Evolutionary conservation across 1,140 invertebrate species (phyloP).

Genomic region (Aphelenchoides fujianensis): DNA sequence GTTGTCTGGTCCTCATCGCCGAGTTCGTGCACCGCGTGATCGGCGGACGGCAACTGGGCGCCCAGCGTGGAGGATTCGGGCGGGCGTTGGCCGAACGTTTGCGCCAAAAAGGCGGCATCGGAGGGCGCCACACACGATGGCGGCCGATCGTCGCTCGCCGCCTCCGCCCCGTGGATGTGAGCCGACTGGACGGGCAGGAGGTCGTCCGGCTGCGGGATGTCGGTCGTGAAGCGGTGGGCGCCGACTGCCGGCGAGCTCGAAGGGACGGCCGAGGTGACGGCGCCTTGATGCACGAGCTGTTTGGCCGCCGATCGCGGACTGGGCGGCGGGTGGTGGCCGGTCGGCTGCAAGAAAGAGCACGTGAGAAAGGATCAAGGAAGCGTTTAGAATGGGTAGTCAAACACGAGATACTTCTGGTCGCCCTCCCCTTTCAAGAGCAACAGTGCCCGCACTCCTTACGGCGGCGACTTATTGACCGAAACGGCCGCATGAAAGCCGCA

Average conservation of each 20-base stretch:
- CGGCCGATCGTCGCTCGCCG: too few relatives aligned
- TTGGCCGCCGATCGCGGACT: too few relatives aligned
- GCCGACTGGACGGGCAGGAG: slow-evolving; percentile 33
- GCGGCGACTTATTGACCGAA: too few relatives aligned
- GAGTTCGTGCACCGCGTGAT: slow-evolving; percentile 27
- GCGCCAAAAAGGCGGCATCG: slow-evolving; percentile 26
- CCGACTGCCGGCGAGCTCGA: too few relatives aligned
- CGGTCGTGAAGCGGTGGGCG: slow-evolving; percentile 43
- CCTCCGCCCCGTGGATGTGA: slow-evolving; percentile 3
- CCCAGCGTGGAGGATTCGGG: slow-evolving; percentile 19
- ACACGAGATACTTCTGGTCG: too few relatives aligned
- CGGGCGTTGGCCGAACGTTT: slow-evolving; percentile 7
- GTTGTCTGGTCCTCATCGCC: slow-evolving; percentile 8
- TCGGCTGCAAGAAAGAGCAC: too few relatives aligned
- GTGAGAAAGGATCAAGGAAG: too few relatives aligned
- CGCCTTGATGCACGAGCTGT: slow-evolving; percentile 12
- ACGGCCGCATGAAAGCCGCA: too few relatives aligned
- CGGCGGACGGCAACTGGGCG: slow-evolving; percentile 19
- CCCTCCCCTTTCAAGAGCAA: too few relatives aligned
- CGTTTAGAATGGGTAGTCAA: too few relatives aligned
- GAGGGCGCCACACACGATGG: slow-evolving; percentile 10
- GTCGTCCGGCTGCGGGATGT: slow-evolving; percentile 49
- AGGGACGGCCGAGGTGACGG: slow-evolving; percentile 1
- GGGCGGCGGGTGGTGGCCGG: too few relatives aligned
- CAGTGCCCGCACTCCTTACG: too few relatives aligned